Percentiles rank a stretch among this genome's conserved stretches.
Evolutionary conservation across 2,797 vertebrate species (phyloP).

Genomic region (Rhincodon typus): DNA sequence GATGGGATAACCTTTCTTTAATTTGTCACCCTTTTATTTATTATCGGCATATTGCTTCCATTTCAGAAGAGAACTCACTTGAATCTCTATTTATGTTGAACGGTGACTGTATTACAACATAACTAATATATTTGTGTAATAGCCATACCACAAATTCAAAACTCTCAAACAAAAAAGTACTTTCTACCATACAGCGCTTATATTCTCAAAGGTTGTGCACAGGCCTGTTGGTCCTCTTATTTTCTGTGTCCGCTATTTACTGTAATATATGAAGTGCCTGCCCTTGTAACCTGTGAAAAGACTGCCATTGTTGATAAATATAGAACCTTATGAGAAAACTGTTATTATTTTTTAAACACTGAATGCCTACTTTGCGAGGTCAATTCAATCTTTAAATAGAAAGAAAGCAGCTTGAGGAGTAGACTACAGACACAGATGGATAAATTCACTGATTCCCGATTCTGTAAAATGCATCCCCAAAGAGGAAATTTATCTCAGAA

Average conservation of each 20-base stretch:
- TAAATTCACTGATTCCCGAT: neutral
- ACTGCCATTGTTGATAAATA: too few species aligned
- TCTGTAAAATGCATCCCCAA: neutral
- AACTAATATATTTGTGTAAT: neutral
- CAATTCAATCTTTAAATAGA: neutral
- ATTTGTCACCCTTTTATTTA: too few species aligned
- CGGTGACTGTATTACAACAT: neutral
- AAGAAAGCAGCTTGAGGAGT: neutral
- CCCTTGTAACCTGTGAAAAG: neutral
- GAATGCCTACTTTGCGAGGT: neutral
- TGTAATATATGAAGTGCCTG: neutral
- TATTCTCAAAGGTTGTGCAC: neutral
- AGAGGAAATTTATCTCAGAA: neutral
- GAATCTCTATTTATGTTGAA: too few species aligned
- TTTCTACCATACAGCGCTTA: neutral
- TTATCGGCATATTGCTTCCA: too few species aligned
- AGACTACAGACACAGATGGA: neutral
- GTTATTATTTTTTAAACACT: neutral
- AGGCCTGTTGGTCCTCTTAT: neutral
- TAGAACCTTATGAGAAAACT: neutral
- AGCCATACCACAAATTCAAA: neutral
- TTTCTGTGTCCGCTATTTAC: neutral
- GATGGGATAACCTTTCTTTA: too few species aligned
- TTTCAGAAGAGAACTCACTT: too few species aligned
- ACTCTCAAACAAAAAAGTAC: neutral